Conservation (phyloP, 2,797 vertebrate genomes). For the Fundulus diaphanus region DNA sequence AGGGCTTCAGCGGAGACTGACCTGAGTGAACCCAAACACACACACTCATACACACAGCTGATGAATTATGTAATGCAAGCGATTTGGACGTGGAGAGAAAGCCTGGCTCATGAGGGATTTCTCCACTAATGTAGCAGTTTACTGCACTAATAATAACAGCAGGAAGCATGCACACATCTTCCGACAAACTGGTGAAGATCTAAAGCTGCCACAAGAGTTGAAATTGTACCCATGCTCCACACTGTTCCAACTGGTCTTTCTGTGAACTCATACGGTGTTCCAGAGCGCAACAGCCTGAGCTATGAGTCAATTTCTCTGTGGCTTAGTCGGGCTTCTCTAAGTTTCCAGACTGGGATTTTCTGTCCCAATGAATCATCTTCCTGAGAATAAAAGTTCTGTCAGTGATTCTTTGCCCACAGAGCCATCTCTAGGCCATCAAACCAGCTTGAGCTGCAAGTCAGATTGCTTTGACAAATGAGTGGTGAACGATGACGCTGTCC, state of each 20-base stretch:
- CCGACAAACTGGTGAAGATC: conserved; percentile 3
- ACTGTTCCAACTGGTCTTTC: conserved; percentile 25
- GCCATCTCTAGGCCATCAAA: conserved; percentile 22
- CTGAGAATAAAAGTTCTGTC: conserved; percentile 30
- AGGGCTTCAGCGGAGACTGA: conserved; percentile 33
- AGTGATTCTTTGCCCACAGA: not conserved
- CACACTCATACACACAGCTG: conserved; percentile 29
- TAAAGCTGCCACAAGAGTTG: conserved; percentile 39
- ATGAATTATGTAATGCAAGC: conserved; percentile 61
- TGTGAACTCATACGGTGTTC: conserved; percentile 38
- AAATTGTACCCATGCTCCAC: conserved; percentile 36
- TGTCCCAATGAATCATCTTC: conserved; percentile 36
- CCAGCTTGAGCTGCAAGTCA: conserved; percentile 35
- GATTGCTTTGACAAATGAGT: conserved; percentile 47
- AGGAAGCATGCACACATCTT: conserved; percentile 16
- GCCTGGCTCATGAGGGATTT: conserved; percentile 19
- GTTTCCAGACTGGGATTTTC: conserved; percentile 40
- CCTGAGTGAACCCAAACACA: conserved; percentile 32
- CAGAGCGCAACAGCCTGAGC: conserved; percentile 33
- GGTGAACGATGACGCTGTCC: conserved; percentile 26
- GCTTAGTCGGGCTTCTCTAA: conserved; percentile 32
- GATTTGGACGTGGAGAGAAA: conserved; percentile 33
- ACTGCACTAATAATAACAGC: conserved; percentile 42
- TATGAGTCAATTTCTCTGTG: conserved; percentile 43
- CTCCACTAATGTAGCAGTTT: conserved; percentile 34